These are phyloP conservation scores for Pinctada fucata DNA, from an alignment of 2,888 invertebrate species.

Conservation along the genomic window DNA sequence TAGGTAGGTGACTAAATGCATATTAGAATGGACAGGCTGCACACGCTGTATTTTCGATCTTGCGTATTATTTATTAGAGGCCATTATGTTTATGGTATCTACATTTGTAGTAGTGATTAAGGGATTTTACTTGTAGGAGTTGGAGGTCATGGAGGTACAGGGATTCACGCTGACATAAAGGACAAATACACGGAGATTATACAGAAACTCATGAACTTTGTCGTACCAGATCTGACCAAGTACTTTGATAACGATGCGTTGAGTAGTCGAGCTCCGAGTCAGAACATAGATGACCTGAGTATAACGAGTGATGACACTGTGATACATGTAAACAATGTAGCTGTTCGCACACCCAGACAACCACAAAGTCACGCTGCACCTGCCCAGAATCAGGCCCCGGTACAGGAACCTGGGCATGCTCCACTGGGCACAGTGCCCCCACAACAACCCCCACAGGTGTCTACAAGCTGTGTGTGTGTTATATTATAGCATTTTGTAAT, in stretches of 20 bases:
- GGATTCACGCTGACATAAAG: conserved; percentile 74
- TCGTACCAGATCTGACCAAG: conserved; percentile 61
- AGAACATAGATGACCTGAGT: conserved; percentile 21
- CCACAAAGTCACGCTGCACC: not conserved
- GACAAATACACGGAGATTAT: conserved; percentile 74
- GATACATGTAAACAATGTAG: not conserved
- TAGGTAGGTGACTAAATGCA: no score
- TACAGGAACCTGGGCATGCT: not conserved
- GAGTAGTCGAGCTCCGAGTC: conserved; percentile 39
- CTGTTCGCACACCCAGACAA: not conserved
- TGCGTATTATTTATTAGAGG: no score
- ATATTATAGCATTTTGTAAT: conserved; percentile 50
- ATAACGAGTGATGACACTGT: conserved; percentile 20
- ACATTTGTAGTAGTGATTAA: not conserved
- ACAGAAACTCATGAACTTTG: conserved; percentile 67
- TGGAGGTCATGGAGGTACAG: conserved; percentile 76
- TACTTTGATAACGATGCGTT: conserved; percentile 53
- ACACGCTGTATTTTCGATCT: no score
- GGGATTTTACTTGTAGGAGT: conserved; percentile 60
- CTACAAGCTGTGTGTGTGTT: conserved; percentile 68
- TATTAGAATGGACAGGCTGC: no score
- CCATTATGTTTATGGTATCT: no score
- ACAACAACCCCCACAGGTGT: conserved; percentile 61
- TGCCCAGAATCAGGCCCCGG: conserved; percentile 13
- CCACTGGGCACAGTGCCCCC: not conserved